Conservation (phyloP, 2,888 invertebrate species). For the Yponomeuta sedellus region DNA sequence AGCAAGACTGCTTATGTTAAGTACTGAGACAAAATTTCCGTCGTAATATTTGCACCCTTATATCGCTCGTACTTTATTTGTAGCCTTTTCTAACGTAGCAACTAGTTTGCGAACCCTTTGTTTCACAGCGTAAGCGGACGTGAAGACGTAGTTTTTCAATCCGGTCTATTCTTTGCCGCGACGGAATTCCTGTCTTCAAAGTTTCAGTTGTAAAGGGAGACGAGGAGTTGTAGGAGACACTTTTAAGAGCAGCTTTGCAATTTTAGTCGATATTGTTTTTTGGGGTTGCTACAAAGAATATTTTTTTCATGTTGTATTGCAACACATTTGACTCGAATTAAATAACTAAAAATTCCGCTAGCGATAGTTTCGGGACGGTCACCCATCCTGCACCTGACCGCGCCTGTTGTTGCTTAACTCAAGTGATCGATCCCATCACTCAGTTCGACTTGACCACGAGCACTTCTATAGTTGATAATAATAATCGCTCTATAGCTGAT, state of each 20-base stretch:
- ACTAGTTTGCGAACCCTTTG: constrained; percentile 23
- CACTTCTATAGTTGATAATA: too few relatives aligned
- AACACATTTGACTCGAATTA: too few relatives aligned
- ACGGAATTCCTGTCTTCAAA: constrained; percentile 50
- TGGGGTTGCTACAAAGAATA: background rate
- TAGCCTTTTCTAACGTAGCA: background rate
- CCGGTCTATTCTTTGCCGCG: constrained; percentile 41
- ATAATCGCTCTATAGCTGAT: too few relatives aligned
- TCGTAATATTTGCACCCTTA: background rate
- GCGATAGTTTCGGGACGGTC: too few relatives aligned
- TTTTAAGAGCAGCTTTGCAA: background rate
- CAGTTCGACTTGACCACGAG: too few relatives aligned
- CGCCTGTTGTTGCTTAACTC: too few relatives aligned
- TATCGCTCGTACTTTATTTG: background rate
- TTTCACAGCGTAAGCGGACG: constrained; percentile 4
- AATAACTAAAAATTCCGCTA: too few relatives aligned
- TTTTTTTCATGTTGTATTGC: too few relatives aligned
- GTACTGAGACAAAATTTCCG: background rate
- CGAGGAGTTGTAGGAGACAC: background rate
- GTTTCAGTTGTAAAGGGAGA: constrained; percentile 25
- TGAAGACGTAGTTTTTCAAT: constrained; percentile 58
- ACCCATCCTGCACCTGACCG: too few relatives aligned
- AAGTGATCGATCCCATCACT: too few relatives aligned
- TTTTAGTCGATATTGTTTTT: too few relatives aligned
- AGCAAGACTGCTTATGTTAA: too few relatives aligned